A percentile compares a stretch with the other conserved stretches of the same genome.
These are phyloP conservation scores for Cryptocephalus moraei DNA, from an alignment of 2,888 invertebrate species.

Conservation along the genomic window DNA sequence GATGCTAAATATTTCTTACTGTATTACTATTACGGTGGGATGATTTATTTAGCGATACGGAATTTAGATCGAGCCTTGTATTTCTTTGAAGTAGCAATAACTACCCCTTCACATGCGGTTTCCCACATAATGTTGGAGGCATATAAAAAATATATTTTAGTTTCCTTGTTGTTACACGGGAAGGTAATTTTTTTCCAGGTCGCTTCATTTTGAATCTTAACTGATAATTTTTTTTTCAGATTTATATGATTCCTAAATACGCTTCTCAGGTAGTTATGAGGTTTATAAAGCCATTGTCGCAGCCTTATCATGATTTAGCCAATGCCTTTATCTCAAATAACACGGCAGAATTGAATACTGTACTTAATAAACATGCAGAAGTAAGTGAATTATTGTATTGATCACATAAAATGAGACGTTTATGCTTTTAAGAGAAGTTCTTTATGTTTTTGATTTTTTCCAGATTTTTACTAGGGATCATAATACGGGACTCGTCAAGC, in stretches of 20 bases:
- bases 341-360: constrained; percentile 56
- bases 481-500: constrained; percentile 70
- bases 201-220: neutral
- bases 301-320: constrained; percentile 81
- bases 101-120: constrained; percentile 88
- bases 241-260: constrained; percentile 72
- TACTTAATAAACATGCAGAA: constrained; percentile 71
- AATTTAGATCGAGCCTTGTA: constrained; percentile 88
- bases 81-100: constrained; percentile 92
- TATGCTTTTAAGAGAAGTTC: neutral
- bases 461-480: constrained; percentile 63
- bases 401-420: neutral
- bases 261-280: constrained; percentile 81
- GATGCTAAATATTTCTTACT: constrained; percentile 85
- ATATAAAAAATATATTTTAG: constrained; percentile 91
- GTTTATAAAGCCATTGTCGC: constrained; percentile 75
- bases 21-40: constrained; percentile 95
- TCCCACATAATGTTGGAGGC: constrained; percentile 97
- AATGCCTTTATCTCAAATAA: constrained; percentile 69
- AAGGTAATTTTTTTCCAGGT: constrained; percentile 48
- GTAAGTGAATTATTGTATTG: constrained; percentile 14
- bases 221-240: constrained; percentile 29
- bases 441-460: constrained; percentile 5
- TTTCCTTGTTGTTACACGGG: constrained; percentile 84
- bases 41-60: constrained; percentile 91